Evolutionary conservation across 2,888 invertebrate genomes (phyloP).

Genomic region (Zygogramma bicolorata): DNA sequence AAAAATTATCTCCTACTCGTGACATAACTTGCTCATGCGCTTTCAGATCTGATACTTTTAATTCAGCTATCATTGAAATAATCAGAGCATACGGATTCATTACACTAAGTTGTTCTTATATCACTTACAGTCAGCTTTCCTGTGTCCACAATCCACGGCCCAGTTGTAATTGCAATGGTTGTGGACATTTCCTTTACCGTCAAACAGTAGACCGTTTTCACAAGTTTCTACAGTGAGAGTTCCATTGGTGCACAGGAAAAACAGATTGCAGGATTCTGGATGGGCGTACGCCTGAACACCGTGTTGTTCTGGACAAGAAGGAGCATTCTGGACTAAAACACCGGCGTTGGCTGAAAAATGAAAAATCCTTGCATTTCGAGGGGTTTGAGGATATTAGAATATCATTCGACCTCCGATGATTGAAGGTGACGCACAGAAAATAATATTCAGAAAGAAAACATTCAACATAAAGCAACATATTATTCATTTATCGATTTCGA

Average conservation of each 20-base stretch:
- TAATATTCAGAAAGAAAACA: too few species aligned
- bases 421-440: too few species aligned
- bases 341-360: constrained; percentile 74
- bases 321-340: constrained; percentile 73
- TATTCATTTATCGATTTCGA: too few species aligned
- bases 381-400: too few species aligned
- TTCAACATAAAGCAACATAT: too few species aligned
- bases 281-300: constrained; percentile 89
- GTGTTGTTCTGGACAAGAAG: constrained; percentile 84
- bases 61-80: background rate
- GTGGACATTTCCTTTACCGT: constrained; percentile 89
- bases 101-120: background rate
- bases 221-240: constrained; percentile 90
- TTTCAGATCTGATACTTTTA: too few species aligned
- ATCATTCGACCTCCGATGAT: too few species aligned
- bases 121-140: constrained; percentile 83
- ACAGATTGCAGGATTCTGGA: constrained; percentile 86
- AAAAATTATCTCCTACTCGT: too few species aligned
- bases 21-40: too few species aligned
- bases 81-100: background rate
- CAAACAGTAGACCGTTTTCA: constrained; percentile 91
- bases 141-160: constrained; percentile 88
- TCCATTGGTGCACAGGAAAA: constrained; percentile 93
- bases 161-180: constrained; percentile 96
- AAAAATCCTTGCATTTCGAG: too few species aligned